Evolutionary conservation across 2,113 vertebrate genomes (phyloP).

Genomic region (Colius striatus): DNA sequence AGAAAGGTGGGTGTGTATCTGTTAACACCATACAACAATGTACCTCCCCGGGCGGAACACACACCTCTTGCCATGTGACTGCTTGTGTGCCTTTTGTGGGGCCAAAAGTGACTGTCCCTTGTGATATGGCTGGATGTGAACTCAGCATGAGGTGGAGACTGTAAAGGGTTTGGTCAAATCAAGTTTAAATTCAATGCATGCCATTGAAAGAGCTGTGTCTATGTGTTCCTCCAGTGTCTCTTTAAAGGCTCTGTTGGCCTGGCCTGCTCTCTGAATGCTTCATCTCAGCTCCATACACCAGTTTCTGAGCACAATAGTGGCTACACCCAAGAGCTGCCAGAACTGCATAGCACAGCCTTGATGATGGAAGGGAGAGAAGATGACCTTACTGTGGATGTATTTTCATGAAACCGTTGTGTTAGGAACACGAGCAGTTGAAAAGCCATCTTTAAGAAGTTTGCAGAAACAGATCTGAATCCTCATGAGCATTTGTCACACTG

Average conservation of each 20-base stretch:
- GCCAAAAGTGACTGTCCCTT: neutral
- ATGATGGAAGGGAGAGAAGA: neutral
- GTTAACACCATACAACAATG: rapidly evolving
- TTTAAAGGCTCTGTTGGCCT: neutral
- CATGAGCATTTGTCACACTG: neutral
- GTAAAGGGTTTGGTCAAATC: neutral
- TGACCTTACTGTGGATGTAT: neutral
- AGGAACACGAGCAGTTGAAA: neutral
- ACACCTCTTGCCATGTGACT: neutral
- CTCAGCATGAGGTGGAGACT: neutral
- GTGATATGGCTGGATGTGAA: rapidly evolving
- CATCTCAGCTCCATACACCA: neutral
- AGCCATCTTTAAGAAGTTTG: neutral
- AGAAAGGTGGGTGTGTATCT: neutral
- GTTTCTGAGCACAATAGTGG: neutral
- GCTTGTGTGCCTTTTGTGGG: no score
- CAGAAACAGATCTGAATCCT: neutral
- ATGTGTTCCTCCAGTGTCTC: neutral
- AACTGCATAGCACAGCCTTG: neutral
- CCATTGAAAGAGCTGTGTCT: neutral
- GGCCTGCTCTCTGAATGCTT: neutral
- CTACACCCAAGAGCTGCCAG: conserved; percentile 15
- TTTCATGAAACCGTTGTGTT: neutral
- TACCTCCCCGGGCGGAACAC: neutral
- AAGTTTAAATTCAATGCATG: neutral